Evolutionary conservation across 2,797 vertebrate genomes (phyloP), one percentile per base, ranked within the genome.

Genomic region (Phaenicophaeus curvirostris): DNA sequence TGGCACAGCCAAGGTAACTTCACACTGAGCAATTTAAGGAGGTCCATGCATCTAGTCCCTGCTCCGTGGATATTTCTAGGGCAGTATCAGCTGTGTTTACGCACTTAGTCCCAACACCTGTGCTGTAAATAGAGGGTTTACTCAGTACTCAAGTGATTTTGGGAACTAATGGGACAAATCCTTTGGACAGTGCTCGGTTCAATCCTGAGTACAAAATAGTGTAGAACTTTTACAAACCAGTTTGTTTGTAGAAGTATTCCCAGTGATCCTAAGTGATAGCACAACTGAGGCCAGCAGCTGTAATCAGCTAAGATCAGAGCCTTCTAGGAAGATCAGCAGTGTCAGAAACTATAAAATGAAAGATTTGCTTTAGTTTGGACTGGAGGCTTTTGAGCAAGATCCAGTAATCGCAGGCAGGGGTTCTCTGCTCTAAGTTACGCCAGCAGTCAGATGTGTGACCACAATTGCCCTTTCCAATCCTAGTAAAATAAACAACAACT

Each of bases 61-160:
- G 14, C 19, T 46, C 28, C 4, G 1, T 7, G 28, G n/a, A 3
- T 48, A 25, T 65, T 90, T 48, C 62, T 39, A 39, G 31, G n/a
- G 31, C 21, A 20, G 17, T 16, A 27, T 53, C 53, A 7, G 13
- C 6, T 37, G 15, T 25, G 11, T 0, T 0, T n/a, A 3, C 27
- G 30, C 7, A 48, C 28, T 24, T 27, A 30, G 7, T 39, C 24
- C 28, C 55, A 57, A 4, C 1, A 46, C 37, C n/a, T 24, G 0
- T 9, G 35, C 13, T 44, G 24, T 30, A 53, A 63, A 30, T 2
- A 25, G 12, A 33, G 48, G 31, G 13, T 14, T 74, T 55, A 18
- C 35, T 46, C 14, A 13, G 27, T 51, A 23, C 31, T 19, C 62
- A 31, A 18, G 5, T 9, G 39, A 63, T 54, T 79, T 55, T 4